Percentiles rank a stretch among this genome's conserved stretches.
Evolutionary conservation across 2,113 vertebrate species (phyloP).

Genomic region (Crotophaga sulcirostris): DNA sequence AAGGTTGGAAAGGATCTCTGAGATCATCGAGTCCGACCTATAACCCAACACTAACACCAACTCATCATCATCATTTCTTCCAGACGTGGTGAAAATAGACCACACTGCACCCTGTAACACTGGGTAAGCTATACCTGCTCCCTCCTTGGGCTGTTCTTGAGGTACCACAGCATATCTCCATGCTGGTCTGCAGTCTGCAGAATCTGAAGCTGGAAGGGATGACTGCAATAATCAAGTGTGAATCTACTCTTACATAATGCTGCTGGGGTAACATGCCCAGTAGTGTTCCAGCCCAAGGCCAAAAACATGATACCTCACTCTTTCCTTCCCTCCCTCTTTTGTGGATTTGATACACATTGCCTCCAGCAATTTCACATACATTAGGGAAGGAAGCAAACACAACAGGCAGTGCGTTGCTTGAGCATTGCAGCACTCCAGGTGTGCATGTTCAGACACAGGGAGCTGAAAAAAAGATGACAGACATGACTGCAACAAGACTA

Average conservation of each 20-base stretch:
- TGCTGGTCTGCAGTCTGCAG: neutral
- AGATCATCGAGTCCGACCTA: too few relatives aligned
- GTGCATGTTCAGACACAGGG: neutral
- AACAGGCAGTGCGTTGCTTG: neutral
- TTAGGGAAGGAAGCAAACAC: slow-evolving; percentile 18
- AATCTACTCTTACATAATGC: neutral
- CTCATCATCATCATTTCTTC: neutral
- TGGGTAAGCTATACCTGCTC: neutral
- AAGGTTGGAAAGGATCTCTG: too few relatives aligned
- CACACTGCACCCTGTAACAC: fast-evolving
- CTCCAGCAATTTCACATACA: neutral
- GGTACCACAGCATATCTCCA: neutral
- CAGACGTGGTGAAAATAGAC: neutral
- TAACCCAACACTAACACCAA: too few relatives aligned
- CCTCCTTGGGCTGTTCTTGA: neutral
- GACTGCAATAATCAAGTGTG: neutral
- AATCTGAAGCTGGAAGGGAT: neutral
- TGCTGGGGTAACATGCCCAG: neutral
- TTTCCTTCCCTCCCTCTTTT: neutral
- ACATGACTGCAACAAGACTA: slow-evolving; percentile 11
- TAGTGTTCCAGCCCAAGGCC: neutral
- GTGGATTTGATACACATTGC: neutral
- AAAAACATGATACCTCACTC: neutral
- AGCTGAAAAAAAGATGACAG: slow-evolving; percentile 27
- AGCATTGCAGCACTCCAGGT: slow-evolving; percentile 1